These are phyloP conservation scores for Digitonthophagus gazella DNA, from an alignment of 2,888 invertebrate species.

Conservation along the genomic window DNA sequence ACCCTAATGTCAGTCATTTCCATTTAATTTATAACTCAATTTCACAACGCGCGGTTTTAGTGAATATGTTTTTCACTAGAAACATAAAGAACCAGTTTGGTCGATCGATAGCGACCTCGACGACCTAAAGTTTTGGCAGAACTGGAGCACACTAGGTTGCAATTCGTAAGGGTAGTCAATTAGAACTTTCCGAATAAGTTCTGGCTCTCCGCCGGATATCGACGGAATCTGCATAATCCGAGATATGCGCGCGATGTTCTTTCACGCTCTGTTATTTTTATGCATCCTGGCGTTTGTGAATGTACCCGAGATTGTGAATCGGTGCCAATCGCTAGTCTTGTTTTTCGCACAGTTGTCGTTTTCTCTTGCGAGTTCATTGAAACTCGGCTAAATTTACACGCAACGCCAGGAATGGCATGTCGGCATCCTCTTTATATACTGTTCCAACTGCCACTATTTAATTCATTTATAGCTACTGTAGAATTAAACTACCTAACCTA, in stretches of 20 bases:
- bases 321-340: conserved; percentile 47
- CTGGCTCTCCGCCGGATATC: conserved; percentile 24
- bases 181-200: conserved; percentile 12
- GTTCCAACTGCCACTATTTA: not conserved
- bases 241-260: conserved; percentile 43
- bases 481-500: no score
- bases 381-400: conserved; percentile 31
- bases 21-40: conserved; percentile 35
- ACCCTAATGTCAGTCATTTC: conserved; percentile 28
- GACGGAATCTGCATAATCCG: conserved; percentile 41
- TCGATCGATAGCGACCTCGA: not conserved
- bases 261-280: conserved; percentile 34
- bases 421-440: conserved; percentile 11
- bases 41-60: conserved; percentile 18
- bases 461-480: conserved; percentile 9
- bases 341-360: conserved; percentile 28
- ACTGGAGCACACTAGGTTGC: conserved; percentile 5
- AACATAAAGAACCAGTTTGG: not conserved
- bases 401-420: conserved; percentile 26
- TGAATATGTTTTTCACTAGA: not conserved
- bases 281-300: conserved; percentile 24
- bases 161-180: conserved; percentile 12
- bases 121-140: not conserved
- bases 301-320: conserved; percentile 42
- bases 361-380: conserved; percentile 44